Base-by-base conservation (phyloP, 2,113 vertebrate genomes). In the Sinocyclocheilus maitianheensis region DNA sequence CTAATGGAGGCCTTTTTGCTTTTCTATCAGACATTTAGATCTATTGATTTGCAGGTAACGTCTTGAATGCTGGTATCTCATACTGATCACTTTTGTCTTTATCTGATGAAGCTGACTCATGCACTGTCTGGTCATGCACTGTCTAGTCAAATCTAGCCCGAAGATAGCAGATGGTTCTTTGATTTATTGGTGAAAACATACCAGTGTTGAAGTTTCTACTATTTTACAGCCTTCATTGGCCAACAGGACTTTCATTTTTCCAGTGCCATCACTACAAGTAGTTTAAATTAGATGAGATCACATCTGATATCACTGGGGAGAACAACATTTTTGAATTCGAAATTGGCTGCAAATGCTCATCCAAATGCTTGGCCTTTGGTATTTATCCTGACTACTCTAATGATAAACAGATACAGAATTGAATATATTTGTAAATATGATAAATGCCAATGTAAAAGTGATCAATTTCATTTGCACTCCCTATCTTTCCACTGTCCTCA, bases 21-120 rank as follows among this genome's bases (percentile, higher is more conserved):
- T 30, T 74, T 9, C 37, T 43, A 10, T 77, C n/a, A 4, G 75
- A 53, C 24, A 20, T 37, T 43, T 20, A 22, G 51, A 51, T 81
- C 14, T 20, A 20, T 53, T 6, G 62, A 67, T 71, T 71, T 26
- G 46, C 81, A 83, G 65, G 46, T 37, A 48, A 72, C 16, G 0
- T 72, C 58, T 65, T 14, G 14, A 67, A 67, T 72, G 26, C 67
- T 72, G 48, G 10, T 58, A 24, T 58, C 26, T 55, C 10, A 6
- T 67, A 10, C 81, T n/a, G 9, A 34, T 53, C 7, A 20, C 43
- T 48, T 51, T 5, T 69, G 14, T 34, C 20, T 51, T 22, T 43
- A 72, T 43, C 18, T 22, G n/a, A 48, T 51, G 81, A 6, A 72
- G 65, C 46, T 72, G 81, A 72, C 20, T 43, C 69, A 84, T 46